Evolutionary conservation across 2,888 invertebrate genomes (phyloP), one percentile per base, ranked within the genome.

Genomic region (Nephrotoma flavescens): DNA sequence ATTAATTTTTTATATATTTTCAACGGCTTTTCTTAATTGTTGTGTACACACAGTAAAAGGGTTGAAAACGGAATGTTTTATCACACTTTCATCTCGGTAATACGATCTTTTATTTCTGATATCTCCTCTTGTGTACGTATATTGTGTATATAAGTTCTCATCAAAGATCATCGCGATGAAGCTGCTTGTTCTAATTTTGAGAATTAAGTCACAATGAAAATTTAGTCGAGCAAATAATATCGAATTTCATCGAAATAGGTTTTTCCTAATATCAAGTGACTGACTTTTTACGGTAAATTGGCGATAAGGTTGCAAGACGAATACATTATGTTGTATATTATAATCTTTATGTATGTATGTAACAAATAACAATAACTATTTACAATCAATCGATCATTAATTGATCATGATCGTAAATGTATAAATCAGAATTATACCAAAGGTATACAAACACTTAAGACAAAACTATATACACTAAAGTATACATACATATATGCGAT

Each of bases 171-270:
- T 7, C 31, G 31, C 9, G 31, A 31, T 71, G 71, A 71, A 31
- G 31, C 71, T 71, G 71, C 31, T 31, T 71, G 71, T 71, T 71
- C 71, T 71, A 31, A 52, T 15, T 31, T 71, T 71, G 31, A 71
- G 71, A 71, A 71, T 71, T 71, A 9, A 71, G 31, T 71, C 31
- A 71, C 84, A 84, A 86, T 41, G 87, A 85, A 87, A 88, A 87
- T 87, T 87, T 86, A 88, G 87, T 87, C 88, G 86, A 88, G 88
- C 88, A 86, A 86, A 87, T 42, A 87, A 45, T 87, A 88, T 88
- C 86, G 84, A 83, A 87, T 88, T 88, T 86, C 88, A 41, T 42
- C 52, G 5, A 52, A 31, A 9, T 19, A 71, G 7, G 11, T 31
- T 71, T 7, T 71, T 9, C 11, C 7, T 11, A 71, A 7, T 71